Base-by-base conservation (phyloP, 2,113 vertebrate species). In the Pagrus major region DNA sequence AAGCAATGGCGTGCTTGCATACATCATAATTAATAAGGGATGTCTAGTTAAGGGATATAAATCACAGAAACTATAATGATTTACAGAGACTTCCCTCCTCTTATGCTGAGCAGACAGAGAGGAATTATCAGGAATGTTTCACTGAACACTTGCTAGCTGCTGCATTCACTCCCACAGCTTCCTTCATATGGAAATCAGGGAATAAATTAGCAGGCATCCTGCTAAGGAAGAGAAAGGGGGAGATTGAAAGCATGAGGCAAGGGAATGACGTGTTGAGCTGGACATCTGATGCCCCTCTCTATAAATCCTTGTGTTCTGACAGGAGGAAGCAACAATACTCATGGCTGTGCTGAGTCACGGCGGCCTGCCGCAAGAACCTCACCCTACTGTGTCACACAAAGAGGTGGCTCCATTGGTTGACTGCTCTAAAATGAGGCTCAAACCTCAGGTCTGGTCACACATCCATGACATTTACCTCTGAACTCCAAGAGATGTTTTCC, bases 151-250 rank as follows among this genome's bases (percentile, higher is more conserved):
- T 79, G 72, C 68, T 89, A 44, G 83, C 78, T 71, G 72, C 71
- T 65, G 66, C 63, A 80, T 87, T 91, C 87, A 81, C 84, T 88
- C 81, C 87, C 86, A 91, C 82, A 51, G 65, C 73, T 93, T 91
- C 89, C 88, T 93, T 92, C 91, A 89, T 88, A 94, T 91, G 93
- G 85, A 92, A 93, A 95, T 94, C 61, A 91, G 86, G 86, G 89
- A 92, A 90, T 88, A 89, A 83, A 90, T 91, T 87, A 90, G 71
- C 77, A 51, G 71, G 78, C 78, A 78, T 86, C 72, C 84, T 76
- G 82, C 80, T 79, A 85, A 76, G 83, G 83, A 76, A 64, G 20
- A 90, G 84, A 90, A 94, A 83, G 71, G 78, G 51, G 23, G 76
- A 78, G 75, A 91, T 67, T 88, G 88, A 90, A 91, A 86, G 84